Base-by-base conservation (phyloP, 2,888 invertebrate genomes). In the Synergus itoensis region DNA sequence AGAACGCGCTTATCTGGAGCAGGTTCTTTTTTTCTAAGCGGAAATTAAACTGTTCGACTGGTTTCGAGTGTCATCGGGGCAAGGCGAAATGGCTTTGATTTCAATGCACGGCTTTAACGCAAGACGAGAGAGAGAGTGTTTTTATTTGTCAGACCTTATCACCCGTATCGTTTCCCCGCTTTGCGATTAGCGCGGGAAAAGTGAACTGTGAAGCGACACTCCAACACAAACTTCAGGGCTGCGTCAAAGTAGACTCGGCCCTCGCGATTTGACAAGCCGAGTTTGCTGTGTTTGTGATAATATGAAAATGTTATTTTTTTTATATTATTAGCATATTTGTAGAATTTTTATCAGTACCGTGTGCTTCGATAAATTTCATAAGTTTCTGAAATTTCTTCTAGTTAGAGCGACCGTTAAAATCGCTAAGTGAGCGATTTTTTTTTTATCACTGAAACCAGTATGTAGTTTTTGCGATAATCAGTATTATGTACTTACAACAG, bases 11-110 rank as follows among this genome's bases (percentile, higher is more conserved):
- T 73, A 28, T 36, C 53, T 53, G 28, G 14, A 43, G 28, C 28
- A 16, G 53, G 53, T 48, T 48, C 36, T 73, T 73, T 73, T 64
- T 36, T 53, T n/a, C 53, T 53, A 16, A 48, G 36, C 53, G 36
- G 53, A 69, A 45, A 69, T 21, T 9, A 14, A 48, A 45, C 53
- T 48, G 53, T 73, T 73, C 53, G 53, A 28, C 73, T 73, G 48
- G 11, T 53, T 36, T 73, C 73, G 53, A 53, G 73, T 73, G 73
- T 73, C 73, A 73, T 73, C 73, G 73, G 73, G 36, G 53, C 73
- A 53, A 73, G 73, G 48, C 28, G 73, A 53, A 65, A 53, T 73
- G n/a, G 53, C 69, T 73, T 53, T 40, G 36, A 48, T 36, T 48
- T 53, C n/a, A n/a, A 73, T 73, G 28, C 73, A 28, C 9, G 36